Base-by-base conservation (phyloP, 1,140 invertebrate genomes). In the Ceratina calcarata region DNA sequence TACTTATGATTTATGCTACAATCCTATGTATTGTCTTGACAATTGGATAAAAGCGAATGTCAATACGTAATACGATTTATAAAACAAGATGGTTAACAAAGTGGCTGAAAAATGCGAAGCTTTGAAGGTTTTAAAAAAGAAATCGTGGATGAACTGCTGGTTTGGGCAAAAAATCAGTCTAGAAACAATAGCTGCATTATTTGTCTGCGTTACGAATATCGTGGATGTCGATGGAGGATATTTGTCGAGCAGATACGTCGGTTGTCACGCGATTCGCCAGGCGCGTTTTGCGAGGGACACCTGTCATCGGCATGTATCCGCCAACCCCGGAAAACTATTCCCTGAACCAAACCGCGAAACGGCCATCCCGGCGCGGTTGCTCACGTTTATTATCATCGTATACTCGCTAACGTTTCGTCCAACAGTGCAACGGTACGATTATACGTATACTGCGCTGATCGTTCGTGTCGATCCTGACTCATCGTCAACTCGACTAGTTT, bases 311-410 rank as follows among this genome's bases (percentile, higher is more conserved):
- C 55, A 24, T 45, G 32, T 49, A 45, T 20, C 49, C 65, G 55
- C n/a, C n/a, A 16, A 16, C 55, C 16, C 37, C 18, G 55, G 32
- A 27, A 76, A 69, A 49, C 65, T 49, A 60, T 60, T 37, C 74
- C 7, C 1, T 61, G 74, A 18, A 61, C 22, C 37, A 76, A 60
- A 76, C 74, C 65, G 53, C 65, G 37, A 76, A 76, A 61, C 55
- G 15, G 6, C 22, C 22, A 51, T 60, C 53, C 64, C 6, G 37
- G 37, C 37, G 3, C 37, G 37, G 37, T 45, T 45, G 37, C 16
- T 51, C 73, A n/a, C 55, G 37, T 76, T 60, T 69, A 60, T 69
- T 76, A 53, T 12, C n/a, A 20, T 0, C 68, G 37, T 51, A 57
- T 20, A 10, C 32, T 4, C 12, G 55, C 57, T 75, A 55, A 16